These are phyloP conservation scores for Lacerta agilis DNA, from an alignment of 2,797 vertebrate species.

Conservation along the genomic window DNA sequence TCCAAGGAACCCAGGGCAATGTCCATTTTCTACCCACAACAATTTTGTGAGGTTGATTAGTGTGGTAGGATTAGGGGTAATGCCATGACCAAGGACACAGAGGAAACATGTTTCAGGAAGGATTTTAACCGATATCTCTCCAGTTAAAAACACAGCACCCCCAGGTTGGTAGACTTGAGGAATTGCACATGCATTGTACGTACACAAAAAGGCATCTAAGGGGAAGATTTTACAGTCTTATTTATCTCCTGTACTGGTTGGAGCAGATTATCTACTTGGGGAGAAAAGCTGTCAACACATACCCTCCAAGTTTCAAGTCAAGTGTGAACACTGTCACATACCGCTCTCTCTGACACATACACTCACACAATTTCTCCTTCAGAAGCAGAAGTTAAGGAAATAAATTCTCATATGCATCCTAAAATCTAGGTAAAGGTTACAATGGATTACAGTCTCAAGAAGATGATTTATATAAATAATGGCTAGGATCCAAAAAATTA, in stretches of 20 bases:
- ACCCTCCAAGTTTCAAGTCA: slow-evolving; percentile 7
- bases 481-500: not conserved
- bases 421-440: not conserved
- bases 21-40: not conserved
- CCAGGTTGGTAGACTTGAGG: too few relatives aligned
- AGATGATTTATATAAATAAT: not conserved
- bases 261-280: not conserved
- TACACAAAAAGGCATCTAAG: not conserved
- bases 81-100: not conserved
- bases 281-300: slow-evolving; percentile 13
- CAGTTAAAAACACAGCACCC: too few relatives aligned
- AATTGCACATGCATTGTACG: not conserved
- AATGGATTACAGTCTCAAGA: not conserved
- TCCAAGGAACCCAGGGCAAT: not conserved
- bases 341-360: not conserved
- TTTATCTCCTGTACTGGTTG: not conserved
- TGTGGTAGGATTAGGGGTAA: too few relatives aligned
- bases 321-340: not conserved
- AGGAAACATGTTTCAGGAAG: not conserved
- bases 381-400: not conserved
- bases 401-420: not conserved
- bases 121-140: not conserved
- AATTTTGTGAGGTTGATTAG: not conserved
- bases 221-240: not conserved
- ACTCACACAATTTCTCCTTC: not conserved